A percentile compares a stretch with the other conserved stretches of the same genome.
phyloP scores from a whole-genome alignment of 2,888 invertebrate genomes.

The Phlogophora meticulosa region DNA sequence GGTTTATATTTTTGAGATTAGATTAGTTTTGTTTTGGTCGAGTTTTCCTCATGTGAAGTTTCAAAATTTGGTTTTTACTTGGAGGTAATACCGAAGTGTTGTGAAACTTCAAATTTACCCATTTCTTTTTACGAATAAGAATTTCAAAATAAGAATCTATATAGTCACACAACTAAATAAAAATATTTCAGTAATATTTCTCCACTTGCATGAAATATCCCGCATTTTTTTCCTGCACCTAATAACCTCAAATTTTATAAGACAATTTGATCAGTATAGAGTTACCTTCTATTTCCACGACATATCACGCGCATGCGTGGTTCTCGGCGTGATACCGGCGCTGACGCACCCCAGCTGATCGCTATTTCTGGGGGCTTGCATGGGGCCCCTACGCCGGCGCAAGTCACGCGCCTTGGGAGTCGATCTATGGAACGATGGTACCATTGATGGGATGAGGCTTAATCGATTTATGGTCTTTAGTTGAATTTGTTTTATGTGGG shows the following conservation, averaged over 20 bases:
- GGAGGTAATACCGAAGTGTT: no score
- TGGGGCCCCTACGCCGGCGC: conserved; percentile 66
- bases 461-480: conserved; percentile 20
- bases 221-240: neutral
- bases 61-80: no score
- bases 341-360: conserved; percentile 88
- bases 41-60: conserved; percentile 18
- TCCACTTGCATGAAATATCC: no score
- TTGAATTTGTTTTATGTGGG: conserved; percentile 7
- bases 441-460: conserved; percentile 37
- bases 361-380: conserved; percentile 82
- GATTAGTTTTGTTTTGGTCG: conserved; percentile 37
- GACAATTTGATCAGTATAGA: conserved; percentile 40
- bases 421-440: conserved; percentile 43
- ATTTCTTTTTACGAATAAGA: neutral
- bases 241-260: conserved; percentile 10
- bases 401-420: conserved; percentile 48
- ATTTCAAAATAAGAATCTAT: neutral
- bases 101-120: no score
- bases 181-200: neutral
- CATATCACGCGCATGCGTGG: conserved; percentile 62
- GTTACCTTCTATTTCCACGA: conserved; percentile 62
- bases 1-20: conserved; percentile 52
- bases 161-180: neutral
- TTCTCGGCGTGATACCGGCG: conserved; percentile 74